Conservation (phyloP, 1,140 invertebrate species). For the Brachionus sp. region DNA sequence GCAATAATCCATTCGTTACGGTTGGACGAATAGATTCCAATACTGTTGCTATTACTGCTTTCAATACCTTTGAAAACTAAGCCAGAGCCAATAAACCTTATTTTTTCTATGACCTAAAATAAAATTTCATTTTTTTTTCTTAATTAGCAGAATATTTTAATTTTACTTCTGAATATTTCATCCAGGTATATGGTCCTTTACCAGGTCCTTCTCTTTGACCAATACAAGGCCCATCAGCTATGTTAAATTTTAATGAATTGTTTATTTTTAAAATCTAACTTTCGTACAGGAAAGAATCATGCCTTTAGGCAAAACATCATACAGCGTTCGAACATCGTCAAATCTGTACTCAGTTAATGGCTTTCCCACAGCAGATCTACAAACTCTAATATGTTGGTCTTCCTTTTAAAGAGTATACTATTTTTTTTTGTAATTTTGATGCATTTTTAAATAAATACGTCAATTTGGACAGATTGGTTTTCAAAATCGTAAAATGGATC, state of each 20-base stretch:
- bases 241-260: not conserved
- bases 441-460: not conserved
- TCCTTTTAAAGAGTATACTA: not conserved
- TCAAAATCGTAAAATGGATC: slow-evolving; percentile 35
- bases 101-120: not conserved
- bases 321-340: slow-evolving; percentile 24
- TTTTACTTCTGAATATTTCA: slow-evolving; percentile 27
- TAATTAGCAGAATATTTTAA: not conserved
- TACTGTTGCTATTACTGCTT: slow-evolving; percentile 2
- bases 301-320: slow-evolving; percentile 34
- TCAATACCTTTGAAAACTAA: slow-evolving; percentile 21
- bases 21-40: slow-evolving; percentile 38
- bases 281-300: not conserved
- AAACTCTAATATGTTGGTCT: slow-evolving; percentile 12
- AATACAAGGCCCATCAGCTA: slow-evolving; percentile 37
- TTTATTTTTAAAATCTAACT: not conserved
- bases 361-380: not conserved
- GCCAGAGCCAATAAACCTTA: not conserved
- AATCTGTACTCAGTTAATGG: slow-evolving; percentile 4
- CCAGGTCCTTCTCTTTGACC: slow-evolving; percentile 25
- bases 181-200: slow-evolving; percentile 20
- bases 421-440: not conserved
- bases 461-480: slow-evolving; percentile 36
- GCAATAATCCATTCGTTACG: slow-evolving; percentile 43
- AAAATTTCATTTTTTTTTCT: not conserved